Percentiles rank a stretch among this genome's conserved stretches.
phyloP scores from a whole-genome alignment of 1,140 invertebrate genomes.

The Macrostomum lignano region DNA sequence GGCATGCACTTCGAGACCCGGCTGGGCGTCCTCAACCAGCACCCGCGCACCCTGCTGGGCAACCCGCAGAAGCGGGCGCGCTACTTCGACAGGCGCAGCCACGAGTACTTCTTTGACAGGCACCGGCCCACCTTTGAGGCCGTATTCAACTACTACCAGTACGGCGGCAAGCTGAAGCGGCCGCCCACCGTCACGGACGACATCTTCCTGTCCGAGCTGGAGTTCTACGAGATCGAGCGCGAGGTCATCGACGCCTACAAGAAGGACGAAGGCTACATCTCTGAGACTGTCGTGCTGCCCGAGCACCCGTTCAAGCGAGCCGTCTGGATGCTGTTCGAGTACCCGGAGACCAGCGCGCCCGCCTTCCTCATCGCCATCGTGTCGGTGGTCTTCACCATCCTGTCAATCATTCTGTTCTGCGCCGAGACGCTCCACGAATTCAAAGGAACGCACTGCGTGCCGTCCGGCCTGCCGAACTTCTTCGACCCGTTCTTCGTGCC shows the following conservation, averaged over 20 bases:
- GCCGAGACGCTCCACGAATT: slow-evolving; percentile 84
- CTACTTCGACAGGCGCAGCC: slow-evolving; percentile 88
- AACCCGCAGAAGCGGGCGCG: slow-evolving; percentile 62
- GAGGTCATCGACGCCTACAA: slow-evolving; percentile 20
- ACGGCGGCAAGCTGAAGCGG: slow-evolving; percentile 17
- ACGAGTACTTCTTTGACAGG: slow-evolving; percentile 27
- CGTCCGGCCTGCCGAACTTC: slow-evolving; percentile 13
- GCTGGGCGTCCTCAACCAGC: slow-evolving; percentile 76
- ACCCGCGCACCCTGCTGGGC: slow-evolving; percentile 84
- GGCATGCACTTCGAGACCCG: slow-evolving; percentile 92
- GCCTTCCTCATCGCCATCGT: slow-evolving; percentile 21
- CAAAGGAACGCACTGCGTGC: slow-evolving; percentile 45
- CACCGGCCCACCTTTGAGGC: slow-evolving; percentile 27
- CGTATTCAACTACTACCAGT: slow-evolving; percentile 25
- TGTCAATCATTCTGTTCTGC: slow-evolving; percentile 91
- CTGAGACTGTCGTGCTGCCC: slow-evolving; percentile 16
- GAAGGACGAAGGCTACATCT: slow-evolving; percentile 20
- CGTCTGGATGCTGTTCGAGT: slow-evolving; percentile 26
- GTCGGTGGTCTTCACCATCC: slow-evolving; percentile 46
- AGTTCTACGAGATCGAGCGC: slow-evolving; percentile 24
- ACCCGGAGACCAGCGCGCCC: slow-evolving; percentile 19
- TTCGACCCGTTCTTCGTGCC: slow-evolving; percentile 18
- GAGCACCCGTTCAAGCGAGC: slow-evolving; percentile 13
- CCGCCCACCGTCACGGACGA: slow-evolving; percentile 23
- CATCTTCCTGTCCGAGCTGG: slow-evolving; percentile 21